phyloP scores from a whole-genome alignment of 1,140 invertebrate species.

The Oreohelix idahoensis region DNA sequence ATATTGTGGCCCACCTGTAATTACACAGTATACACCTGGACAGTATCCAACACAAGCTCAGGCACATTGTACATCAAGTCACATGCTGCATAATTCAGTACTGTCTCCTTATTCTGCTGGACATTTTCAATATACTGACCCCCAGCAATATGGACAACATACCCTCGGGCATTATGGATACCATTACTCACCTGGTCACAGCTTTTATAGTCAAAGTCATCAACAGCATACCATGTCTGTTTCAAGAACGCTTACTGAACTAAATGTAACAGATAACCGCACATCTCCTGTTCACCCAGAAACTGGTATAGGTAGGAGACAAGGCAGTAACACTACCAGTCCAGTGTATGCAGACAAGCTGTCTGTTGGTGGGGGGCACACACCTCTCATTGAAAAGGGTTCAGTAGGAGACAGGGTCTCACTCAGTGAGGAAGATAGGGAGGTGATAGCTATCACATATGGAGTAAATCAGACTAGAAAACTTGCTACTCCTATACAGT shows the following conservation, averaged over 20 bases:
- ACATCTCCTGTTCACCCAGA: not conserved
- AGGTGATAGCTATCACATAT: conserved; percentile 35
- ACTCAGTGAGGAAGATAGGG: conserved; percentile 35
- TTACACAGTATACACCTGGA: conserved; percentile 8
- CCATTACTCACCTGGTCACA: not conserved
- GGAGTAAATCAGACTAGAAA: conserved; percentile 21
- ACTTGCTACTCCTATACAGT: conserved; percentile 9
- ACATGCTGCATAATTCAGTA: not conserved
- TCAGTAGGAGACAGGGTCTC: conserved; percentile 30
- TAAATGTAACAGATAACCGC: conserved; percentile 1
- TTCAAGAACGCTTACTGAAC: conserved; percentile 26
- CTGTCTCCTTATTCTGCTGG: conserved; percentile 20
- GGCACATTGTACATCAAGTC: not conserved
- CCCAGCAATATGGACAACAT: not conserved
- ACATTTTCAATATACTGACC: conserved; percentile 2
- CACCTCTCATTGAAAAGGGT: not conserved
- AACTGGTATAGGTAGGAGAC: not conserved
- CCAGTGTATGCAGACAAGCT: conserved; percentile 2
- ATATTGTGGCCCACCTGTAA: not conserved
- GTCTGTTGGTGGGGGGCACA: not conserved
- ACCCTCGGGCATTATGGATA: conserved; percentile 8
- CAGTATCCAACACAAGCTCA: conserved; percentile 12
- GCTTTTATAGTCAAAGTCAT: not conserved
- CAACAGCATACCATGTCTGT: conserved; percentile 14
- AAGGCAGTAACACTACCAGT: not conserved